phyloP scores from a whole-genome alignment of 53 echinoderm and acorn worm genomes.

The Apostichopus leukothele region DNA sequence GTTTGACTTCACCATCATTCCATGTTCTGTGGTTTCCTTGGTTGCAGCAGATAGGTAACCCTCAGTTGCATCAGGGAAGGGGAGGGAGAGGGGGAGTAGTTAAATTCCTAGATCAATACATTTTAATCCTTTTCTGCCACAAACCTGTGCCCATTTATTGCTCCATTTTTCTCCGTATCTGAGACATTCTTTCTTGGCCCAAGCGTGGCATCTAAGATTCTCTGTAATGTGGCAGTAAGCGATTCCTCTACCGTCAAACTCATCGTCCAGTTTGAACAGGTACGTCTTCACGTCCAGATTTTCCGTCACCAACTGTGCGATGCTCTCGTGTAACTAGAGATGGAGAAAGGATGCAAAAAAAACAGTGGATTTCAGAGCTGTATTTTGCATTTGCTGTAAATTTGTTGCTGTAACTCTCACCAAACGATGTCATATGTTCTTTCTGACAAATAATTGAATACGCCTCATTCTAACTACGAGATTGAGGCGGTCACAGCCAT shows the following conservation, averaged over 20 bases:
- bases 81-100: too few relatives aligned
- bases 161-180: conserved; percentile 94
- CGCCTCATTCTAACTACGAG: too few relatives aligned
- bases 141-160: conserved; percentile 94
- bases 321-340: conserved; percentile 71
- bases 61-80: too few relatives aligned
- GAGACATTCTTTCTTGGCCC: conserved; percentile 89
- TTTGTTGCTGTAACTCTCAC: background rate
- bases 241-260: conserved; percentile 93
- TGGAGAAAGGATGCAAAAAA: too few relatives aligned
- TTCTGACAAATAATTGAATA: background rate
- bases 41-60: too few relatives aligned
- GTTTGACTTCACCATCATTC: too few relatives aligned
- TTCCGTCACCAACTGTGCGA: conserved; percentile 93
- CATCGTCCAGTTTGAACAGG: conserved; percentile 95
- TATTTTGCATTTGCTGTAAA: too few relatives aligned
- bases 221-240: conserved; percentile 92
- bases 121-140: background rate
- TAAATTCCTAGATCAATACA: too few relatives aligned
- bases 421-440: background rate
- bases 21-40: too few relatives aligned
- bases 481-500: too few relatives aligned
- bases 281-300: conserved; percentile 90
- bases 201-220: conserved; percentile 81
- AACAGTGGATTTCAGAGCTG: too few relatives aligned